A percentile compares a stretch with the other conserved stretches of the same genome.
phyloP scores from a whole-genome alignment of 1,140 invertebrate genomes.

The Oedothorax gibbosus region DNA sequence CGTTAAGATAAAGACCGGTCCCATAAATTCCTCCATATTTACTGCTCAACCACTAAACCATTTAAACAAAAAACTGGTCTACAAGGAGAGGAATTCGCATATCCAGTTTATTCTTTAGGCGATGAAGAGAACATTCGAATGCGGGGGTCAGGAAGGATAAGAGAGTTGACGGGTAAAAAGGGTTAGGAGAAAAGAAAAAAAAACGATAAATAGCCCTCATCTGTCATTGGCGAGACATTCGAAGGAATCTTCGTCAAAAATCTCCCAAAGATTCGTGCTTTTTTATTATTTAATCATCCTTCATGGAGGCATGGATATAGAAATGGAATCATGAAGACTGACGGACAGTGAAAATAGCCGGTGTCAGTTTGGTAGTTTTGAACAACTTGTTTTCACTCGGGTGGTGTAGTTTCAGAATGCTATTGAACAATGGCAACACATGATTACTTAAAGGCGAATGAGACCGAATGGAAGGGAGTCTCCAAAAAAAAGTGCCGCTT shows the following conservation, averaged over 20 bases:
- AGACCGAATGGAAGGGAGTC: no score
- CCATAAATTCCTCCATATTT: no score
- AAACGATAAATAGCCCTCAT: constrained; percentile 16
- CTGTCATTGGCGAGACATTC: constrained; percentile 25
- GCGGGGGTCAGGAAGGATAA: no score
- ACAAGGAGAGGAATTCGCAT: neutral
- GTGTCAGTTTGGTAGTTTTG: constrained; percentile 14
- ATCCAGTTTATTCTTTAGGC: neutral
- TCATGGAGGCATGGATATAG: constrained; percentile 1
- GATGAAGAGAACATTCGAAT: constrained; percentile 21
- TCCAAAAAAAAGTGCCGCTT: no score
- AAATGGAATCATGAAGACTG: constrained; percentile 9
- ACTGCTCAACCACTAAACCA: no score
- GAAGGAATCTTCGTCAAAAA: constrained; percentile 17
- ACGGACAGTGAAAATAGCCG: neutral
- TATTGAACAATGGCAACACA: no score
- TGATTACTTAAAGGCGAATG: no score
- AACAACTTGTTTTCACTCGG: no score
- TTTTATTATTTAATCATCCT: constrained; percentile 33
- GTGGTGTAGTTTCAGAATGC: no score
- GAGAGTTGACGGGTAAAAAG: neutral
- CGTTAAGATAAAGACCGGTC: no score
- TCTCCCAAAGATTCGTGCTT: neutral
- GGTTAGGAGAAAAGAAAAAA: neutral
- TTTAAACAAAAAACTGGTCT: no score